Evolutionary conservation across 1,140 invertebrate genomes (phyloP).

Genomic region (Brachionus manjavacas): DNA sequence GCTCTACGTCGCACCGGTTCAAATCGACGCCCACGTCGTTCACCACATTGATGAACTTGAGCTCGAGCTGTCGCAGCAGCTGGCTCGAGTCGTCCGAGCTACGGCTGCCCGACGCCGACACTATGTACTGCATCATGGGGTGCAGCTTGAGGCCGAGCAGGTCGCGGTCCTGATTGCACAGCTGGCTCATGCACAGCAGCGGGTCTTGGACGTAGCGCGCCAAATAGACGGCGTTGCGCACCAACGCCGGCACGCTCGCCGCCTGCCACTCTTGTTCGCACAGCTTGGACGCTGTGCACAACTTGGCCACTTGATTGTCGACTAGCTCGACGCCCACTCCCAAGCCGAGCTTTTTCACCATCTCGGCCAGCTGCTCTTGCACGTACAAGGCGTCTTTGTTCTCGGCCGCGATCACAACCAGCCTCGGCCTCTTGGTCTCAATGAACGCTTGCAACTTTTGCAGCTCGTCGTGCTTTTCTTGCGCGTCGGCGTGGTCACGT

Average conservation of each 20-base stretch:
- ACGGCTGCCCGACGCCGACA: background rate
- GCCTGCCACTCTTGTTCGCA: constrained; percentile 64
- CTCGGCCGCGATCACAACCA: constrained; percentile 82
- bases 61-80: constrained; percentile 62
- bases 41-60: constrained; percentile 85
- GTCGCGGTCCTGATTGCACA: constrained; percentile 90
- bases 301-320: constrained; percentile 78
- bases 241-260: constrained; percentile 77
- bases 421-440: constrained; percentile 81
- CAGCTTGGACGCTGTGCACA: constrained; percentile 47
- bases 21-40: constrained; percentile 99
- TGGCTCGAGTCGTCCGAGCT: background rate
- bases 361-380: constrained; percentile 68
- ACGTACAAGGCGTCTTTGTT: constrained; percentile 70
- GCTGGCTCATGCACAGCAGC: constrained; percentile 85
- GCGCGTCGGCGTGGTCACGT: background rate
- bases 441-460: constrained; percentile 78
- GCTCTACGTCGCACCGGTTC: constrained; percentile 80
- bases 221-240: constrained; percentile 84
- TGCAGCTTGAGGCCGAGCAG: constrained; percentile 88
- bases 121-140: constrained; percentile 65
- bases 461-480: constrained; percentile 69
- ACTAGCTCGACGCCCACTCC: constrained; percentile 82
- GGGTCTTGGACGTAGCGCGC: constrained; percentile 89
- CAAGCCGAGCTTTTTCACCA: constrained; percentile 58